Base-by-base conservation (phyloP, 2,888 invertebrate genomes). In the Blera fallax region DNA sequence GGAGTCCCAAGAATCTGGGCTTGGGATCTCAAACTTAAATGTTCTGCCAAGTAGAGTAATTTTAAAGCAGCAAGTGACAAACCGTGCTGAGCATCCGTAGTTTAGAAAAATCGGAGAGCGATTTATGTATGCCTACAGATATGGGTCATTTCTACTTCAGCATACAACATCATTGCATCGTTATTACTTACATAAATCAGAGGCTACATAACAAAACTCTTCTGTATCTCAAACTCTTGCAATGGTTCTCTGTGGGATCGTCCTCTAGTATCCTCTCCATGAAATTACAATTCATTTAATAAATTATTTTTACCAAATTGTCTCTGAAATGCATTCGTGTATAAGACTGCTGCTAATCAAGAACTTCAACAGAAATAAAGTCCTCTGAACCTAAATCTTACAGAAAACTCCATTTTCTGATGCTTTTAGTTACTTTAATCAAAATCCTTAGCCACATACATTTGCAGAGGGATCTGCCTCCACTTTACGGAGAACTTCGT, bases 371-470 rank as follows among this genome's bases (percentile, higher is more conserved):
- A 62, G 24, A 67, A 58, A 60, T 3, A 50, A 50, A 62, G 6
- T 11, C 21, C n/a, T 29, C 11, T 8, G n/a, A 40, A 50, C 43
- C 18, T 16, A 50, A 56, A 16, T 34, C 16, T 37, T 27, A 34
- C 29, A 14, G 24, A 48, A 45, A 48, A 7, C 11, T 43, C 27
- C 27, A 50, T 14, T 3, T n/a, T 14, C 40, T 10, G 16, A 29
- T 40, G 34, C 21, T 67, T 27, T 54, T 43, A 62, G 40, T 62
- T 70, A 78, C 62, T 70, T 62, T 78, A 54, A 70, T 69, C 58
- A 78, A 78, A 69, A 70, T 62, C 69, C 54, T 14, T 10, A 24
- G 4, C 43, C 14, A 27, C 52, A 54, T 10, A 34, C 64, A 16
- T 16, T 37, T 8, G 48, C 16, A 11, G 29, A 32, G 24, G 16